These are phyloP conservation scores for Euura saliciscinereae DNA, from an alignment of 1,140 invertebrate species.

Conservation along the genomic window DNA sequence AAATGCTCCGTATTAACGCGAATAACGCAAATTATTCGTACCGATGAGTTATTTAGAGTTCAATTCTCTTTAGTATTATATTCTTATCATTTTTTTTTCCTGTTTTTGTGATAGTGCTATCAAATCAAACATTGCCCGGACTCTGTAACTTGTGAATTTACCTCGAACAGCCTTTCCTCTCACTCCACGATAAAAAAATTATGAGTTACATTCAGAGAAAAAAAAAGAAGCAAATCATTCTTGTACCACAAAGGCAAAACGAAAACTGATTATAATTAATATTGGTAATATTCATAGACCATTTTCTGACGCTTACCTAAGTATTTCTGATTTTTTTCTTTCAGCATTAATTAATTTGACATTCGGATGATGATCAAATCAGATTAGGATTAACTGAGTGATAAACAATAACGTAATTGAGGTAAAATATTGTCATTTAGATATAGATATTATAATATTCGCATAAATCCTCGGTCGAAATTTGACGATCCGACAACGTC, in stretches of 20 bases:
- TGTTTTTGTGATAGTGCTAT: background rate
- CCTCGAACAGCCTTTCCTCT: constrained; percentile 4
- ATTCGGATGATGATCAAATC: too few relatives aligned
- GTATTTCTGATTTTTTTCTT: too few relatives aligned
- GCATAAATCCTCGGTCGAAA: background rate
- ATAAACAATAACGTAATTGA: background rate
- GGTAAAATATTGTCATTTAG: constrained; percentile 1
- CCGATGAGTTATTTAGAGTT: background rate
- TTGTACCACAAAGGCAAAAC: background rate
- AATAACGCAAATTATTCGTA: too few relatives aligned
- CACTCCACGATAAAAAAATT: background rate
- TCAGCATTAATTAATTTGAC: too few relatives aligned
- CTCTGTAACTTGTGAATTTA: background rate
- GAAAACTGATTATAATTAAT: too few relatives aligned
- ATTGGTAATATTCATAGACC: too few relatives aligned
- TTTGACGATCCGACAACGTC: background rate
- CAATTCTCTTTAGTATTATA: background rate
- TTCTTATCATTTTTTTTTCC: background rate
- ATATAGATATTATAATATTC: background rate
- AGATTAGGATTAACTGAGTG: background rate
- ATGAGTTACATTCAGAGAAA: background rate
- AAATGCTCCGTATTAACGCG: too few relatives aligned
- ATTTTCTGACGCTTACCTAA: too few relatives aligned
- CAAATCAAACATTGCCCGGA: background rate
- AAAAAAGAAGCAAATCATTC: background rate